Conservation (phyloP, 2,797 vertebrate genomes). For the Cetoscarus ocellatus region DNA sequence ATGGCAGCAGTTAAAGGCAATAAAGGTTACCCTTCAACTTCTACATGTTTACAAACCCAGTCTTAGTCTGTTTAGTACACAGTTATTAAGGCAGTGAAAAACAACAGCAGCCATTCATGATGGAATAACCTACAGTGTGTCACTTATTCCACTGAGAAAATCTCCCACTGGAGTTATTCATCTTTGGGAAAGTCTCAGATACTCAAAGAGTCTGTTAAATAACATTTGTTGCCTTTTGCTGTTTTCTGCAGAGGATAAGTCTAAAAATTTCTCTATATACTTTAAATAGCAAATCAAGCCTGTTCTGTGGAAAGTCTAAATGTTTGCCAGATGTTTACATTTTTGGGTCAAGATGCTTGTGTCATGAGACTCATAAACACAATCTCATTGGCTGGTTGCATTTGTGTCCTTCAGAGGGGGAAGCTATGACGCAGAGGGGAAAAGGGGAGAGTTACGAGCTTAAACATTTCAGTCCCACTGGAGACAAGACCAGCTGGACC, state of each 20-base stretch:
- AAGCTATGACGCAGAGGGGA: constrained; percentile 62
- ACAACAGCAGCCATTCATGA: background rate
- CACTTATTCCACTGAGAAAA: constrained; percentile 10
- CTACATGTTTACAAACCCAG: background rate
- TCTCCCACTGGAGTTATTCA: constrained; percentile 22
- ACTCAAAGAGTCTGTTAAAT: background rate
- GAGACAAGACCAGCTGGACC: constrained; percentile 76
- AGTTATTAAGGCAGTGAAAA: background rate
- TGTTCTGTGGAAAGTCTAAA: constrained; percentile 71
- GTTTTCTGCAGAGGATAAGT: constrained; percentile 19
- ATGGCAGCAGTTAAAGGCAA: too few species aligned
- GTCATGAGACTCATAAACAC: constrained; percentile 73
- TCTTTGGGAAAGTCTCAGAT: background rate
- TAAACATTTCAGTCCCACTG: constrained; percentile 58
- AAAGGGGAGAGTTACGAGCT: constrained; percentile 60
- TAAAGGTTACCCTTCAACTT: background rate
- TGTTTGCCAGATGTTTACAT: constrained; percentile 88
- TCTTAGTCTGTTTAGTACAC: background rate
- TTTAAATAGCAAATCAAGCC: constrained; percentile 50
- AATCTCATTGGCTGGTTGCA: constrained; percentile 65
- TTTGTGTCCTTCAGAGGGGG: constrained; percentile 44
- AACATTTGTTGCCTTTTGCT: constrained; percentile 4
- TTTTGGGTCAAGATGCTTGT: constrained; percentile 78
- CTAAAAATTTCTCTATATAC: constrained; percentile 8
- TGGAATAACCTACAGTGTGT: background rate